Base-by-base conservation (phyloP, 2,113 vertebrate genomes). In the Ammodytes marinus region DNA sequence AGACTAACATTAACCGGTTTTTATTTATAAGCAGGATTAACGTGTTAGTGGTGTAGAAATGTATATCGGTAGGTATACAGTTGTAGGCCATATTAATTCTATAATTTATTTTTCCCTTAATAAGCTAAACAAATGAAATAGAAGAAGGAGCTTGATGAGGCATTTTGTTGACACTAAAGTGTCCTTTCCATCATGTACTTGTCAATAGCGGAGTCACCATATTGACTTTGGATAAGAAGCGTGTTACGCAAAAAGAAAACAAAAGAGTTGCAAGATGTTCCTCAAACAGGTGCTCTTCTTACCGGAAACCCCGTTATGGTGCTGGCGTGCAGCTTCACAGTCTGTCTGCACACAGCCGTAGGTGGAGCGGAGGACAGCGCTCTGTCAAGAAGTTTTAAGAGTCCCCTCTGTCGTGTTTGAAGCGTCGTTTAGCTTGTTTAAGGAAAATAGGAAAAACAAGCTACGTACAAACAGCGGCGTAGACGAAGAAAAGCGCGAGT, bases 351-450 rank as follows among this genome's bases (percentile, higher is more conserved):
- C 74, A 47, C 73, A 50, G 73, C 1, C 10, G 79, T 69, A 40
- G 91, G 90, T 54, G 92, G 92, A 82, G 87, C 60, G 49, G 79
- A 74, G 76, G 53, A 79, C 59, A 8, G 63, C 11, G 45, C 82
- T n/a, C 86, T 83, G 84, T 90, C 81, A 86, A 91, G 88, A 91
- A 91, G 75, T 88, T 87, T 82, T 59, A 1, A 2, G 74, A 53
- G 35, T 37, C 47, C 50, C 2, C 37, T 8, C 37, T 50, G 65
- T 52, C 45, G 74, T 35, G 63, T 74, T 45, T 77, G 64, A 47
- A 12, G 4, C 77, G 27, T 58, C 35, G 65, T 53, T 64, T 54
- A 40, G 7, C 47, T 0, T 27, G 27, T 27, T 27, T 27, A 27
- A 27, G 27, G 37, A 63, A 45, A 68, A 49, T 37, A 58, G 27